Evolutionary conservation across 2,113 vertebrate species (phyloP), one percentile per base, ranked within the genome.

Genomic region (Tachuris rubrigastra): DNA sequence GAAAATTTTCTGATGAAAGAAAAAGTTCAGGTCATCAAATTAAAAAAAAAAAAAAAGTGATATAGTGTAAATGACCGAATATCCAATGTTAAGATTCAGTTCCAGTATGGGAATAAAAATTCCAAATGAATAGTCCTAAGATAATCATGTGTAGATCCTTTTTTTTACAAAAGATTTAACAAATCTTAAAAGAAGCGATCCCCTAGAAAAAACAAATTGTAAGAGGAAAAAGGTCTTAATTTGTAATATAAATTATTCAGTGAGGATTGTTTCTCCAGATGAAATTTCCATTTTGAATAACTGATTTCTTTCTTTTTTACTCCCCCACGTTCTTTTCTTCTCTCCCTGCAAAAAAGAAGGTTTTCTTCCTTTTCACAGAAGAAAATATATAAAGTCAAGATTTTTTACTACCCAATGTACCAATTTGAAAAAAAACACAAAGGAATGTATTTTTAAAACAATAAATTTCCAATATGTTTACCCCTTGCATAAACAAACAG

Each of bases 401-500:
- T 59, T 63, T 14, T 98, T 98, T 96, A 97, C 97, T 97, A 97
- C 74, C 85, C 97, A 79, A 95, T 85, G 49, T 66, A 95, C 89
- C 89, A 95, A 97, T 97, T 97, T 87, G 72, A 96, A 98, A 98
- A 96, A 68, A 92, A 97, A 98, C n/a, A 97, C 74, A 97, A 93
- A 96, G 92, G 73, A 92, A 94, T 41, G 15, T 94, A 93, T 97
- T 96, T 72, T 97, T 96, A 76, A 96, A 97, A 63, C 82, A 92
- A 98, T 98, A 98, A 96, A 98, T 98, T 98, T 97, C 75, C 55
- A 85, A 83, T 28, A 25, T 76, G 89, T 96, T 97, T 97, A 95
- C 71, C 63, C 85, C 89, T 95, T 59, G 28, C 96, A 97, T 98
- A 98, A 98, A 97, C 89, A 98, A 98, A 92, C 85, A 97, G 76